phyloP scores from a whole-genome alignment of 2,797 vertebrate species.

The Gouania willdenowi region DNA sequence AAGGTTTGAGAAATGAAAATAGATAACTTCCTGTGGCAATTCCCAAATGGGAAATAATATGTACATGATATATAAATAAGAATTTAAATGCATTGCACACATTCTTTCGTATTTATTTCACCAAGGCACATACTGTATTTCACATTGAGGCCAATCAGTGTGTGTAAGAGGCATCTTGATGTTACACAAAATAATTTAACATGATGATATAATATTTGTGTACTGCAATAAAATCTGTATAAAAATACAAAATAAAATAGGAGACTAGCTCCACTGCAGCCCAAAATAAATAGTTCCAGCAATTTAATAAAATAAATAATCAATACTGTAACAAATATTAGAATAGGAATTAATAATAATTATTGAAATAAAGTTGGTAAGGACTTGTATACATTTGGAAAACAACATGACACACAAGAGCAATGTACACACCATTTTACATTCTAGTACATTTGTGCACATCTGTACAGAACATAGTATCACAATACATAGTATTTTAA shows the following conservation, averaged over 20 bases:
- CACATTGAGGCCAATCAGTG: conserved; percentile 76
- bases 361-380: conserved; percentile 61
- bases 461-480: conserved; percentile 76
- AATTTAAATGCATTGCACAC: conserved; percentile 43
- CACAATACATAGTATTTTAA: conserved; percentile 85
- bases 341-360: conserved; percentile 66
- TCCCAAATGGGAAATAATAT: too few species aligned
- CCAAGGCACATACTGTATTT: conserved; percentile 75
- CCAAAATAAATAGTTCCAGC: conserved; percentile 81
- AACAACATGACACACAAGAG: conserved; percentile 69
- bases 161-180: conserved; percentile 71
- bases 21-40: too few species aligned
- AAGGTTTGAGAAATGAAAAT: too few species aligned
- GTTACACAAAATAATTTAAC: conserved; percentile 71
- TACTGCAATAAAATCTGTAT: conserved; percentile 75
- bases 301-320: conserved; percentile 79
- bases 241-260: conserved; percentile 78
- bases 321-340: conserved; percentile 81
- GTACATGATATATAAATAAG: too few species aligned
- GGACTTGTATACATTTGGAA: conserved; percentile 69
- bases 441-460: conserved; percentile 79
- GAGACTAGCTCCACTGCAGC: conserved; percentile 75
- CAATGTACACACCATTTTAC: conserved; percentile 76
- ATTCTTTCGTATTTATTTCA: conserved; percentile 71
- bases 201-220: conserved; percentile 59